Percentiles rank a stretch among this genome's conserved stretches.
These are phyloP conservation scores for Acanthurus leucopareius DNA, from an alignment of 2,797 vertebrate genomes.

Conservation along the genomic window DNA sequence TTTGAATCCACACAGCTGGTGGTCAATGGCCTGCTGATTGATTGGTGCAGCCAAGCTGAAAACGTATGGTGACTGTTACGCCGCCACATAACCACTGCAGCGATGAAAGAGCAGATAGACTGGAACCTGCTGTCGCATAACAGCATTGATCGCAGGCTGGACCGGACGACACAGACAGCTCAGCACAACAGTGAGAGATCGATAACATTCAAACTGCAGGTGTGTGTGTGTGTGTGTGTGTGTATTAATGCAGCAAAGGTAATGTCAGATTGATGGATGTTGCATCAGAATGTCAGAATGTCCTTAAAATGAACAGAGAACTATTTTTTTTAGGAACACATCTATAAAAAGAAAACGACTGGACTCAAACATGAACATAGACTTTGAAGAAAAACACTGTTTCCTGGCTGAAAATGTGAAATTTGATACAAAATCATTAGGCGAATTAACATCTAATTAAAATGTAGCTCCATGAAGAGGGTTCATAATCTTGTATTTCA, in stretches of 20 bases:
- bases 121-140: conserved; percentile 50
- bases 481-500: conserved; percentile 44
- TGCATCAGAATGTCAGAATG: neutral
- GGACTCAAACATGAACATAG: conserved; percentile 17
- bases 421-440: conserved; percentile 42
- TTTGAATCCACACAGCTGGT: conserved; percentile 30
- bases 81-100: conserved; percentile 20
- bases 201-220: conserved; percentile 55
- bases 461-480: conserved; percentile 32
- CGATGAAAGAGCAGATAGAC: conserved; percentile 39
- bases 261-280: neutral
- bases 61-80: conserved; percentile 22
- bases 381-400: conserved; percentile 8
- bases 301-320: neutral
- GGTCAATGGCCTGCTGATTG: conserved; percentile 50
- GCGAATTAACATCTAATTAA: conserved; percentile 61
- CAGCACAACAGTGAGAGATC: conserved; percentile 48
- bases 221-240: neutral
- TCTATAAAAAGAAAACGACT: too few species aligned
- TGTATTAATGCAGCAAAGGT: neutral
- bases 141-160: conserved; percentile 65
- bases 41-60: conserved; percentile 54
- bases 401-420: conserved; percentile 19
- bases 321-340: too few species aligned
- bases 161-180: conserved; percentile 50